phyloP scores from a whole-genome alignment of 2,797 vertebrate species.

The Amblyopsis hoosieri region DNA sequence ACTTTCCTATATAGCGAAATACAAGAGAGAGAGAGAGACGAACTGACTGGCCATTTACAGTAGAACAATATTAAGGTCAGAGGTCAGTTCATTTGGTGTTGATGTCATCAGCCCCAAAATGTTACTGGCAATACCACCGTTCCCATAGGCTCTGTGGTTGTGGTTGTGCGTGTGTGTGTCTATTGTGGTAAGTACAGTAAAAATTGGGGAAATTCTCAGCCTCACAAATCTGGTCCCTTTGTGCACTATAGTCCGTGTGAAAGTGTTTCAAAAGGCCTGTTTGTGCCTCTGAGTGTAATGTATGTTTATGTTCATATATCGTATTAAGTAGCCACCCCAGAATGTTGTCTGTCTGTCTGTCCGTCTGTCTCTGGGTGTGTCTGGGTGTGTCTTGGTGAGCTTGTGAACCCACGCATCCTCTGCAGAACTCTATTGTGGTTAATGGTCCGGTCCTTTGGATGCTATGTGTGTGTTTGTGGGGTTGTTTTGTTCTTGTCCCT shows the following conservation, averaged over 20 bases:
- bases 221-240: background rate
- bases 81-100: conserved; percentile 5
- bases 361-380: background rate
- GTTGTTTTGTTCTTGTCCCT: conserved; percentile 62
- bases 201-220: conserved; percentile 9
- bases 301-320: background rate
- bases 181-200: conserved; percentile 11
- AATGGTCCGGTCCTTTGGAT: conserved; percentile 22
- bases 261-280: background rate
- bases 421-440: conserved; percentile 50
- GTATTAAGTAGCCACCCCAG: no score
- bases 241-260: background rate
- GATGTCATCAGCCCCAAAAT: background rate
- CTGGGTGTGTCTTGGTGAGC: background rate
- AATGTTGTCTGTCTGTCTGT: background rate
- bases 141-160: conserved; percentile 3
- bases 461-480: conserved; percentile 23
- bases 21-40: background rate
- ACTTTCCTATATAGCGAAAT: no score
- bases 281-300: background rate
- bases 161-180: background rate
- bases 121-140: background rate
- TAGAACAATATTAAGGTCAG: no score
- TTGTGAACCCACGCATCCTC: background rate
- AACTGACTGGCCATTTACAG: background rate